A percentile compares a stretch with the other conserved stretches of the same genome.
phyloP scores from a whole-genome alignment of 1,140 invertebrate species.

The Trachymyrmex cornetzi region DNA sequence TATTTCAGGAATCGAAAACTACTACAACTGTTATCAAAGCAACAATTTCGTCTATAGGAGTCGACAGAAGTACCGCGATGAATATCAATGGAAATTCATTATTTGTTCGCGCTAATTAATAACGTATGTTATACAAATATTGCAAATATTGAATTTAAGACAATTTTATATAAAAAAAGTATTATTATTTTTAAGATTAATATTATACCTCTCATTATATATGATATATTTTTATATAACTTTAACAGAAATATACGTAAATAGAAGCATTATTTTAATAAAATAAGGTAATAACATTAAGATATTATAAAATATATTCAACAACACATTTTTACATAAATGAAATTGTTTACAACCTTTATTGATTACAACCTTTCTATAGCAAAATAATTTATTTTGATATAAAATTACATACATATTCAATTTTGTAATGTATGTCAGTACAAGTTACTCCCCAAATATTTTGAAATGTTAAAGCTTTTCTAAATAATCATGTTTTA shows the following conservation, averaged over 20 bases:
- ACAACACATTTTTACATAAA: constrained; percentile 58
- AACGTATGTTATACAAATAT: constrained; percentile 31
- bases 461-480: neutral
- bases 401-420: neutral
- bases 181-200: constrained; percentile 59
- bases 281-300: neutral
- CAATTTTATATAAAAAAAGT: constrained; percentile 43
- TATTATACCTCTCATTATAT: neutral
- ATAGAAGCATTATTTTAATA: constrained; percentile 6
- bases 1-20: constrained; percentile 71
- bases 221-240: neutral
- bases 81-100: constrained; percentile 69
- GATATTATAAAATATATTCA: constrained; percentile 7
- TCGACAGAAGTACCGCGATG: constrained; percentile 61
- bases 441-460: neutral
- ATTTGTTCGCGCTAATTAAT: constrained; percentile 80
- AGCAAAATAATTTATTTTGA: neutral
- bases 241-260: neutral
- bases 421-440: neutral
- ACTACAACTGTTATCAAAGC: constrained; percentile 76
- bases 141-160: constrained; percentile 20
- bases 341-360: constrained; percentile 7
- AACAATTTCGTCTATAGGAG: constrained; percentile 77
- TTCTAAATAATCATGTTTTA: neutral
- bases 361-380: neutral